Evolutionary conservation across 2,888 invertebrate genomes (phyloP), one percentile per base, ranked within the genome.

Genomic region (Ectobius pallidus): DNA sequence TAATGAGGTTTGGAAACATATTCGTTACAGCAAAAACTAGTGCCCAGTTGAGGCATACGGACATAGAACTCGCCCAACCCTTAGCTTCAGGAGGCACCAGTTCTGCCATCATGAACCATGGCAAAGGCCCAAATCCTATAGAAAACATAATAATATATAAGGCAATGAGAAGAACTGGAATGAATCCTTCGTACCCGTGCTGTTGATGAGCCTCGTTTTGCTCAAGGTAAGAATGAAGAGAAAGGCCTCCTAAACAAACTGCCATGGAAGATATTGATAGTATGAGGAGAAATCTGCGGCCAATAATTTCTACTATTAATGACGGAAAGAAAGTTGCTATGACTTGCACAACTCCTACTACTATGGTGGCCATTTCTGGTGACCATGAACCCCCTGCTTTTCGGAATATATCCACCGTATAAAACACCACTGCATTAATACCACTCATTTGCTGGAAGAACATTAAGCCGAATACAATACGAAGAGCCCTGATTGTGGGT

Each of bases 401-500:
- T 73, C 85, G 78, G 82, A 95, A 94, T 78, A 95, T 94, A 62
- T 87, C 86, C 69, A 88, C 88, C 0, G 93, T 90, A 81, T 93
- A 94, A 83, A 94, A 94, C 77, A 94, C 92, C 11, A 94, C 91
- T 0, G 92, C 93, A 83, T 94, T 94, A 77, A 94, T 88, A 70
- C 94, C 95, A 74, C 92, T 92, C 78, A 93, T 87, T 81, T 95
- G 94, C 79, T 94, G 94, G 83, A 93, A 93, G 79, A 93, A 88
- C 91, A 96, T 93, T 74, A 94, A 88, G 20, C 92, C 89, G 42
- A 93, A 85, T 4, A 76, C 90, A 67, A 93, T 91, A 65, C 91
- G 81, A 71, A 96, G 84, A 0, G 95, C 94, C 80, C 2, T 91
- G 69, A 30, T 70, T 30, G 49, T 75, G 14, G 68, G 69, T 25